Evolutionary conservation across 1,140 invertebrate genomes (phyloP).

Genomic region (Panagrolaimus sp.): DNA sequence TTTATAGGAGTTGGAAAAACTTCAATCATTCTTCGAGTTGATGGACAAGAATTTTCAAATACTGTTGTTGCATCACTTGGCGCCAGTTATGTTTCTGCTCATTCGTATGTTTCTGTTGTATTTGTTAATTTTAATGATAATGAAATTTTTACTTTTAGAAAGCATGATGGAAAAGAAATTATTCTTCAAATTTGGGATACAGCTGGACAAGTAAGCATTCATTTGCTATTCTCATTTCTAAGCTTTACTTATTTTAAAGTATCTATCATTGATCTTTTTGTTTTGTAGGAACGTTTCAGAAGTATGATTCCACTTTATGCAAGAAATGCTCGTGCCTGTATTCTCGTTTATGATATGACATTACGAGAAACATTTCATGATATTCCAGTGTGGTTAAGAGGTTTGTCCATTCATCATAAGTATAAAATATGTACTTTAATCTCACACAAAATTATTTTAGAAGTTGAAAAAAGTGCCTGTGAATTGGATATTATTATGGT

Average conservation of each 20-base stretch:
- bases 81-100: neutral
- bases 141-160: no score
- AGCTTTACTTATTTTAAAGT: no score
- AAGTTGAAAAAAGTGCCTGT: no score
- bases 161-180: slow-evolving; percentile 21
- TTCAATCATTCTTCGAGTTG: slow-evolving; percentile 36
- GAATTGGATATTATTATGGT: neutral
- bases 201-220: slow-evolving; percentile 75
- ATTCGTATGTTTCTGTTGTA: no score
- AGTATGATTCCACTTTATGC: slow-evolving; percentile 68
- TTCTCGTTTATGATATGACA: slow-evolving; percentile 98
- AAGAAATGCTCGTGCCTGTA: slow-evolving; percentile 94
- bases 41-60: slow-evolving; percentile 35
- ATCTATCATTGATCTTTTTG: no score
- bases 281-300: slow-evolving; percentile 75
- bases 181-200: slow-evolving; percentile 68
- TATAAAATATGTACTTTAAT: no score
- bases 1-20: slow-evolving; percentile 40
- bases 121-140: no score
- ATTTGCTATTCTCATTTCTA: no score
- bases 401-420: no score
- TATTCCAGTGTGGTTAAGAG: slow-evolving; percentile 22
- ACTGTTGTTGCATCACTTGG: slow-evolving; percentile 1
- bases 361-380: slow-evolving; percentile 65
- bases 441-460: no score